Evolutionary conservation across 1,140 invertebrate genomes (phyloP), one percentile per base, ranked within the genome.

Genomic region (Diplogasteroides magnus): DNA sequence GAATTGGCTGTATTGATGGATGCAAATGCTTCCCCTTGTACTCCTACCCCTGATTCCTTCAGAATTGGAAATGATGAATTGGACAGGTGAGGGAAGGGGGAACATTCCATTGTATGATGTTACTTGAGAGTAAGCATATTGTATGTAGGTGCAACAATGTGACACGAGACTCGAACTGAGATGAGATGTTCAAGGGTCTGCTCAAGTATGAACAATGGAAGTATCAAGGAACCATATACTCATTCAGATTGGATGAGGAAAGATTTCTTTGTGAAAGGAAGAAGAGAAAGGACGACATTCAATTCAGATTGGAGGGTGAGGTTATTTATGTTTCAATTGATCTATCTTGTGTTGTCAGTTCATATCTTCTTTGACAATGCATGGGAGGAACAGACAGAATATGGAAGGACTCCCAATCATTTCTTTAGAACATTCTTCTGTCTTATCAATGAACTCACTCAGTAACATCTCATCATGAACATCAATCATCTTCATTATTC

Each of bases 331-430:
- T 14, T 23, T 26, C 69, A 62, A 13, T 2, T 56, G 19, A 29
- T 27, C 29, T 78, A 1, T 61, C 23, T 13, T 61, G 13, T 26
- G 28, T 87, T 88, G 88, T 48, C 83, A 97, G 94, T 93, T 70
- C 95, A 98, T 80, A 95, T 98, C 71, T 97, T 94, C 85, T 94
- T 98, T 83, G 95, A 98, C 84, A 96, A 98, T 82, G 94, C 94
- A 19, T 97, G 96, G 83, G 94, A 97, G 87, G 68, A 95, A 74
- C 91, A 95, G 73, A 91, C 93, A 80, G 89, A 89, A 59, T 91
- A 74, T 61, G 79, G 76, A 55, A 29, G 78, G 11, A 64, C 79
- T 2, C 78, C 96, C 15, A 99, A 99, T 85, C 87, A 90, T 14
- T 98, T 97, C 85, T 95, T 99, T 0, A 93, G 94, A 83, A 87